Percentiles rank a stretch among this genome's conserved stretches.
phyloP scores from a whole-genome alignment of 2,888 invertebrate species.

The Nemotelus pantherinus region DNA sequence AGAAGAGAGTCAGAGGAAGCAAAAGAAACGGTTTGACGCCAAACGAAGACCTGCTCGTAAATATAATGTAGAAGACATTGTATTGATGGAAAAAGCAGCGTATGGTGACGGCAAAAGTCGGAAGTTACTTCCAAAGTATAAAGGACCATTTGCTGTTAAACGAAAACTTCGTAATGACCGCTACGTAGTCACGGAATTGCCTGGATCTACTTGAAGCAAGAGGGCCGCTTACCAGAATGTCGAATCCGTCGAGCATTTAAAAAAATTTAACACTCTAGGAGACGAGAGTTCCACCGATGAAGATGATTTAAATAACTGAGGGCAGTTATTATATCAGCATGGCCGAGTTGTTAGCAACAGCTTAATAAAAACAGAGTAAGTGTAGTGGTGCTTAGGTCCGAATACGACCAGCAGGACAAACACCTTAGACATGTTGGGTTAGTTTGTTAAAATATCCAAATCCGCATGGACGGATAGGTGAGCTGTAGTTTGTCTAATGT shows the following conservation, averaged over 20 bases:
- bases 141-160: slow-evolving; percentile 54
- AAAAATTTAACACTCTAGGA: background rate
- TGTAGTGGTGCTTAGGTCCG: too few relatives aligned
- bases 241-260: slow-evolving; percentile 43
- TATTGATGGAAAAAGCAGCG: background rate
- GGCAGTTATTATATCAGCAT: slow-evolving; percentile 1
- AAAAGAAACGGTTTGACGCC: background rate
- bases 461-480: too few relatives aligned
- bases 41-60: background rate
- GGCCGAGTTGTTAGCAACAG: slow-evolving; percentile 8
- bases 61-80: background rate
- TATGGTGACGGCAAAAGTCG: slow-evolving; percentile 50
- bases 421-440: too few relatives aligned
- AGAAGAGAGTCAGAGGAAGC: background rate
- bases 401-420: too few relatives aligned
- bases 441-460: too few relatives aligned
- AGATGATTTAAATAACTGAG: background rate
- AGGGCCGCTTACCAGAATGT: slow-evolving; percentile 38
- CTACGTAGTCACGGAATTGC: slow-evolving; percentile 53
- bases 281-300: too few relatives aligned
- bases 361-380: too few relatives aligned
- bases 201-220: slow-evolving; percentile 20
- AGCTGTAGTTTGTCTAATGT: too few relatives aligned
- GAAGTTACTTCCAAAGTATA: slow-evolving; percentile 54
- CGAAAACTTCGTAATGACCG: slow-evolving; percentile 54